Base-by-base conservation (phyloP, 2,797 vertebrate species). In the Euthynnus affinis region DNA sequence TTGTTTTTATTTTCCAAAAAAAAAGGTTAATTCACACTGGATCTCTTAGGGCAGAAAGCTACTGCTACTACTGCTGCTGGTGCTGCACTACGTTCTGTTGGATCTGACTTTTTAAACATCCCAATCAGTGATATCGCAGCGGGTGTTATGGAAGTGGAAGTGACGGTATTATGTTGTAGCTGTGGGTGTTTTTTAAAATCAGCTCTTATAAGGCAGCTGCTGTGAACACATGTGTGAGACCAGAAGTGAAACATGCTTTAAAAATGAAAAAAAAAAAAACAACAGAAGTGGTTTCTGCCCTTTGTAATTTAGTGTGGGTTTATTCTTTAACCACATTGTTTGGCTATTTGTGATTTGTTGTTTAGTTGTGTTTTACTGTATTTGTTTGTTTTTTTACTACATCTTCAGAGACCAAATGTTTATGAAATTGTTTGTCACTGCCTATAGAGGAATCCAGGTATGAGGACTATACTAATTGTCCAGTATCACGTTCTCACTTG, bases 371-470 rank as follows among this genome's bases (percentile, higher is more conserved):
- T 89, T 92, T 89, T 73, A 60, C 15, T 55, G 44, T 89, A n/a
- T n/a, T n/a, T n/a, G n/a, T n/a, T n/a, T n/a, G 88, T 77, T 84
- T 79, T 81, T 87, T 76, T 81, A 70, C 48, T 88, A 72, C 73
- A 90, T 77, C 84, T 83, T 81, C 85, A 56, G 64, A 89, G 88
- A 94, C 91, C 88, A 92, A 95, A 93, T 92, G 84, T 91, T 88
- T 86, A 85, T 91, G 64, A 91, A 91, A 91, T 74, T 84, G 76
- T 89, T 87, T 84, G 71, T 82, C 78, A 83, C 82, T 88, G 79
- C 76, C 83, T 78, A 13, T 60, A 69, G 71, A 80, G 27, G 61
- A 74, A 87, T 88, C 71, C 80, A 87, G 77, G 81, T 81, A 29
- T 83, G 72, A 87, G 80, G 73, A 87, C 77, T 67, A 9, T 51